Conservation (phyloP, 2,888 invertebrate species). For the Pristionchus entomophagus region DNA sequence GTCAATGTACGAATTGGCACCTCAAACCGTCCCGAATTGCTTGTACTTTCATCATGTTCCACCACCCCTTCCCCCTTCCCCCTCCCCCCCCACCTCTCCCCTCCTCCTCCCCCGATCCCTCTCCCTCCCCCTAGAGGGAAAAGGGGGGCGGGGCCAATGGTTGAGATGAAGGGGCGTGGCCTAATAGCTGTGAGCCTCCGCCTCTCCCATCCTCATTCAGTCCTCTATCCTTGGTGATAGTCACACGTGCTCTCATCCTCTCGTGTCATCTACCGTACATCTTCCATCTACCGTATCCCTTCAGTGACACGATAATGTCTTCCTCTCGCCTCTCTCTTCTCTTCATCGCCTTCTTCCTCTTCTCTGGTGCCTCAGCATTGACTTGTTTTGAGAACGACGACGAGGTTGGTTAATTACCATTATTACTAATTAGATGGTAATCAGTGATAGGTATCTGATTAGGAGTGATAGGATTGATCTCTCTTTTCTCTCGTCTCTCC, state of each 20-base stretch:
- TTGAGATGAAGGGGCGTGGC: constrained; percentile 5
- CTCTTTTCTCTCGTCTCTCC: background rate
- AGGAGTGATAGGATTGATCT: no score
- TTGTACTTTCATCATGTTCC: constrained; percentile 20
- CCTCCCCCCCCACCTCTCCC: background rate
- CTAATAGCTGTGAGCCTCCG: background rate
- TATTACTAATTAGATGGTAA: background rate
- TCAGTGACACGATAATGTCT: background rate
- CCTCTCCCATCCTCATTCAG: constrained; percentile 27
- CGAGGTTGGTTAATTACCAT: constrained; percentile 45
- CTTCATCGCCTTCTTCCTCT: background rate
- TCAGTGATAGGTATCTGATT: constrained; percentile 17
- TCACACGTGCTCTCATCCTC: background rate
- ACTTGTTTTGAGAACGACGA: constrained; percentile 55
- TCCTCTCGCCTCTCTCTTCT: background rate
- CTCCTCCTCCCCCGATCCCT: background rate
- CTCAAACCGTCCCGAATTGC: background rate
- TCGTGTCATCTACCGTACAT: background rate
- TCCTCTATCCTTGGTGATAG: constrained; percentile 28
- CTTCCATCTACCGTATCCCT: background rate
- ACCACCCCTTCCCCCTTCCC: background rate
- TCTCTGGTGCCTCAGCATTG: constrained; percentile 44
- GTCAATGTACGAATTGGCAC: background rate
- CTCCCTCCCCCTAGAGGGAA: background rate
- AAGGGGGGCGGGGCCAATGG: background rate